Base-by-base conservation (phyloP, 2,113 vertebrate species). In the Indri indri region DNA sequence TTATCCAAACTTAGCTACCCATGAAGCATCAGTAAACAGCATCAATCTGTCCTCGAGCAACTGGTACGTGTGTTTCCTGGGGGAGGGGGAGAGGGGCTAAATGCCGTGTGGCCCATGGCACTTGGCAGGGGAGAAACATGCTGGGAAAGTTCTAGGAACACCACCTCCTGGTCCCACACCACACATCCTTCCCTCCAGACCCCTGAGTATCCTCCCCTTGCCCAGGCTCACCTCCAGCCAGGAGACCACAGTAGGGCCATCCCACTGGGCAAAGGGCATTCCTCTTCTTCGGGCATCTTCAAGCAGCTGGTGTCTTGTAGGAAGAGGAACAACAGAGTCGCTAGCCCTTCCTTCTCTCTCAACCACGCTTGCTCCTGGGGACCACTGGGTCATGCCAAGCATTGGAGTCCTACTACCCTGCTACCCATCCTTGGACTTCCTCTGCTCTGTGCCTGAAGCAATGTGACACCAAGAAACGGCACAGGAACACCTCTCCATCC, bases 181-280 rank as follows among this genome's bases (percentile, higher is more conserved):
- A 27, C 27, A 12, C 7, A 22, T 14, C 76, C 95, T 88, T 91
- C 86, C 86, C 82, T 73, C 61, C 8, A 32, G 84, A 34, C 9
- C 34, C 68, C 23, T 14, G 18, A 34, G 40, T 3, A 16, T 40
- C 73, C 32, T 68, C 0, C 0, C 71, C 27, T 0, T 0, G 2
- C 32, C 82, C 65, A 54, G 63, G n/a, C 96, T 98, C 98, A 99
- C 99, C 99, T 99, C 99, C 16, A 99, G 98, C 99, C 99, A 99
- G 92, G 99, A 99, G 81, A 99, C 99, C n/a, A 99, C 99, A 0
- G 99, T 99, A 5, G 99, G 99, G 23, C 99, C 99, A 1, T 99
- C 99, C 99, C 99, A 99, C 80, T 99, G 99, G 91, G 99, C 99
- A 97, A 99, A 99, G 3, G 99, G 99, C 97, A 99, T 98, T 2